Evolutionary conservation across 1,140 invertebrate species (phyloP).

Genomic region (Hyphantria cunea): DNA sequence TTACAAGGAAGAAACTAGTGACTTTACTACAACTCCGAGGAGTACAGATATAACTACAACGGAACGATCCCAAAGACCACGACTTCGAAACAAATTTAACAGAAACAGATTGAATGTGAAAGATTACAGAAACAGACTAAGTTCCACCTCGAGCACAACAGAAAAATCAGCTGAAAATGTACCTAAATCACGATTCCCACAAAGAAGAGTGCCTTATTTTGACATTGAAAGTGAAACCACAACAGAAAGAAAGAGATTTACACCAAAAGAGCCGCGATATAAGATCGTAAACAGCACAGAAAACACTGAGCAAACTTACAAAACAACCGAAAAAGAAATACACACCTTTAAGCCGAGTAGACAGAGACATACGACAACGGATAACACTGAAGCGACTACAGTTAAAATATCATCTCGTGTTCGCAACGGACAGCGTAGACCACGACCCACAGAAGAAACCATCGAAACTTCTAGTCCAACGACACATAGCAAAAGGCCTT

Average conservation of each 20-base stretch:
- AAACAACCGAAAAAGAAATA: constrained; percentile 46
- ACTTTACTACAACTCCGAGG: constrained; percentile 51
- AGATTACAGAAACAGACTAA: constrained; percentile 82
- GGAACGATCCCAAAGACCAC: constrained; percentile 60
- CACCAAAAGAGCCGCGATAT: constrained; percentile 76
- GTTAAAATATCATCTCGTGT: constrained; percentile 68
- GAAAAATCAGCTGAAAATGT: constrained; percentile 68
- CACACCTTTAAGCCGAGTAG: constrained; percentile 48
- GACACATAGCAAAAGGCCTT: constrained; percentile 52
- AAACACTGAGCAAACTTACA: constrained; percentile 45
- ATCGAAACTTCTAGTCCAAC: constrained; percentile 53
- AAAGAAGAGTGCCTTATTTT: constrained; percentile 62
- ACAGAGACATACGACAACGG: constrained; percentile 52
- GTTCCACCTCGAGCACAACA: constrained; percentile 81
- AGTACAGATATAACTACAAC: constrained; percentile 50
- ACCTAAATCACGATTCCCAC: constrained; percentile 70
- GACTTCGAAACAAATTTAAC: constrained; percentile 73
- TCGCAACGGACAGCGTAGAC: constrained; percentile 59
- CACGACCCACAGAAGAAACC: constrained; percentile 62
- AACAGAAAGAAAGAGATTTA: constrained; percentile 76
- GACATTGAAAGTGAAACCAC: constrained; percentile 69
- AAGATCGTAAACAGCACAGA: constrained; percentile 56
- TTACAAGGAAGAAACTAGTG: constrained; percentile 39
- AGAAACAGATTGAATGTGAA: constrained; percentile 84
- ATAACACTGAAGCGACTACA: constrained; percentile 50